A percentile compares a stretch with the other conserved stretches of the same genome.
Conservation (phyloP, 2,797 vertebrate species). For the Leucoraja ocellata region DNA sequence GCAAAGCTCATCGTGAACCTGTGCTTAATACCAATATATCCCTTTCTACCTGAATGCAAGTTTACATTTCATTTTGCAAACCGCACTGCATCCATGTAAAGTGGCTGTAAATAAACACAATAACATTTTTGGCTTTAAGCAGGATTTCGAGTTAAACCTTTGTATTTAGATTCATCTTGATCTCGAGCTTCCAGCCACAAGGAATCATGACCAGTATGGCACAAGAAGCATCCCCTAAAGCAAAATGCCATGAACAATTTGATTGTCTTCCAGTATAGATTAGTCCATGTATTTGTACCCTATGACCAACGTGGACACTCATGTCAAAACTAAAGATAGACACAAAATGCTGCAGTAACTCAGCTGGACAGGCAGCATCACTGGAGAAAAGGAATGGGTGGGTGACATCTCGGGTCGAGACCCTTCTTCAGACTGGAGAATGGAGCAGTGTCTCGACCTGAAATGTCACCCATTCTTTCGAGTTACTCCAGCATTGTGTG, state of each 20-base stretch:
- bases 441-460: too few relatives aligned
- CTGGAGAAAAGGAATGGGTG: too few relatives aligned
- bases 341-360: too few relatives aligned
- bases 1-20: background rate
- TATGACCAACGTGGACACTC: background rate
- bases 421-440: too few relatives aligned
- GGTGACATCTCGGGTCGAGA: too few relatives aligned
- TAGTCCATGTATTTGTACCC: background rate
- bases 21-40: background rate
- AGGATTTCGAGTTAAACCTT: constrained; percentile 21
- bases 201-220: background rate
- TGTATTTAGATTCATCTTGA: background rate
- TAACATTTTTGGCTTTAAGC: constrained; percentile 25
- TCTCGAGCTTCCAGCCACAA: background rate
- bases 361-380: too few relatives aligned
- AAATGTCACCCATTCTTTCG: too few relatives aligned
- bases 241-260: background rate
- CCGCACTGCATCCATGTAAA: background rate
- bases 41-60: background rate
- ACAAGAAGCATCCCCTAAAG: background rate
- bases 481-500: too few relatives aligned
- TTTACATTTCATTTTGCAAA: constrained; percentile 15
- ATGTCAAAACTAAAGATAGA: too few relatives aligned
- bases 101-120: constrained; percentile 2
- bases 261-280: background rate